Conservation (phyloP, 2,113 vertebrate species). For the Colius striatus region DNA sequence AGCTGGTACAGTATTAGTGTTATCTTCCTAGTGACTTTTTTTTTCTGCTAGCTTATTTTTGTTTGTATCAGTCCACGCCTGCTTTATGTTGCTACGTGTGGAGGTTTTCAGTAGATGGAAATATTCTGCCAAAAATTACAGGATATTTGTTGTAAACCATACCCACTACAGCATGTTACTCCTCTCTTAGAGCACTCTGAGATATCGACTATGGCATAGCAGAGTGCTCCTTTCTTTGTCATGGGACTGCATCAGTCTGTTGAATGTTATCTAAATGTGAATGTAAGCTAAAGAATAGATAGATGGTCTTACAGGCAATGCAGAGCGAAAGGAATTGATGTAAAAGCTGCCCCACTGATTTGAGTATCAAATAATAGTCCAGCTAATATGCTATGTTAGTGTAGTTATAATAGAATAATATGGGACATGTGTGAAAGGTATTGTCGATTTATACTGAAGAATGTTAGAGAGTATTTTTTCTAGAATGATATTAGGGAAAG, state of each 20-base stretch:
- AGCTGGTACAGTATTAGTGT: neutral
- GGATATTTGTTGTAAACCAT: neutral
- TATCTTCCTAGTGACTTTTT: neutral
- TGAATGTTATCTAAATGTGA: neutral
- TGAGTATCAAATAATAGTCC: neutral
- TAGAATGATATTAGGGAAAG: conserved; percentile 10
- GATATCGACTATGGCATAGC: neutral
- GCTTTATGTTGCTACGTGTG: neutral
- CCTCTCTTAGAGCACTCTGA: neutral
- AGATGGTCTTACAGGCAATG: neutral
- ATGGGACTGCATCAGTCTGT: neutral
- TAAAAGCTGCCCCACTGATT: neutral
- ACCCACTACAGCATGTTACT: neutral
- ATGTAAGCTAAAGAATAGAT: neutral
- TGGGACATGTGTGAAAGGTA: neutral
- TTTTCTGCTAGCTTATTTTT: neutral
- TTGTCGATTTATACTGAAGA: neutral
- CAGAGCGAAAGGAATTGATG: neutral
- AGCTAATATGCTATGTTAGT: neutral
- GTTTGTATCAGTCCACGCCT: fast-evolving
- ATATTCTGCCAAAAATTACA: neutral
- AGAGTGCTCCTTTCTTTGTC: neutral
- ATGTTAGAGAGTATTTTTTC: neutral
- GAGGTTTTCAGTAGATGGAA: neutral
- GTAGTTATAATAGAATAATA: neutral